phyloP scores from a whole-genome alignment of 1,140 invertebrate genomes.

The Temnothorax curvispinosus region DNA sequence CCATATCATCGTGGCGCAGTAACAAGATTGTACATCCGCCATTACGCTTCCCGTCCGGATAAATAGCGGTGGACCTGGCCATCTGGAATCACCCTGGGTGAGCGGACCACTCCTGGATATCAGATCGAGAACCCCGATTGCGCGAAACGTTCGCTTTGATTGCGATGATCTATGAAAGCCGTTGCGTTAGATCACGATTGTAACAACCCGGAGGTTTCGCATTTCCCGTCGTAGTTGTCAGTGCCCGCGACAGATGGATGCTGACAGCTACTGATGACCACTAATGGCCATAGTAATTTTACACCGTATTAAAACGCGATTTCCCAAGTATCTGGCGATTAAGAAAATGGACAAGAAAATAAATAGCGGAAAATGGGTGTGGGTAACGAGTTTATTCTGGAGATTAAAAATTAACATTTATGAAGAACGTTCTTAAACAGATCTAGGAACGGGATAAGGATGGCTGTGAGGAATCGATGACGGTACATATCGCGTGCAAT shows the following conservation, averaged over 20 bases:
- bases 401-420: background rate
- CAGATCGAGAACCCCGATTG: background rate
- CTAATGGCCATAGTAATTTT: background rate
- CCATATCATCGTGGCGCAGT: conserved; percentile 58
- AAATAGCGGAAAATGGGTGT: background rate
- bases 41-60: conserved; percentile 58
- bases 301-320: background rate
- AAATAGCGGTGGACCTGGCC: conserved; percentile 37
- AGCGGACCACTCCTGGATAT: conserved; percentile 21
- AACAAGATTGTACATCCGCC: conserved; percentile 62
- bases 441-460: too few relatives aligned
- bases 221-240: background rate
- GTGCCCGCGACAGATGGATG: background rate
- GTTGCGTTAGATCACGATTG: background rate
- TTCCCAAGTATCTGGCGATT: background rate
- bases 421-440: background rate
- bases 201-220: background rate
- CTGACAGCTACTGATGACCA: background rate
- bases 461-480: background rate
- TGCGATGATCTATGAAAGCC: conserved; percentile 7
- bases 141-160: conserved; percentile 26
- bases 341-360: background rate
- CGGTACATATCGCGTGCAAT: background rate
- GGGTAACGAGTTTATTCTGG: background rate
- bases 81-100: conserved; percentile 17